Evolutionary conservation across 2,113 vertebrate genomes (phyloP).

Genomic region (Clarias macrocephalus): DNA sequence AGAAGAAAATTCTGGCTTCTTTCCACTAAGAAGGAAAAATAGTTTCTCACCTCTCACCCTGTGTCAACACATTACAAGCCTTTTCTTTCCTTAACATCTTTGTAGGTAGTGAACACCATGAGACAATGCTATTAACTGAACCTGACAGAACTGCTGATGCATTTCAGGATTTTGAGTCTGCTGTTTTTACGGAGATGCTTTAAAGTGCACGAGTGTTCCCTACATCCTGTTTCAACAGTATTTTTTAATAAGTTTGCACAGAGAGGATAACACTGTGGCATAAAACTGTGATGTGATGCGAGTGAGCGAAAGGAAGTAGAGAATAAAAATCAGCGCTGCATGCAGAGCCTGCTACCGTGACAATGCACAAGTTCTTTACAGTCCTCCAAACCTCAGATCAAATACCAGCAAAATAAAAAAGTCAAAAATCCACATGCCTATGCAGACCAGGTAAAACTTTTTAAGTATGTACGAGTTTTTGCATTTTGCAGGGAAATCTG

Average conservation of each 20-base stretch:
- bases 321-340: constrained; percentile 2
- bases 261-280: neutral
- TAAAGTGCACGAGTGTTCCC: neutral
- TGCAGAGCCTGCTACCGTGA: constrained; percentile 36
- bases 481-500: neutral
- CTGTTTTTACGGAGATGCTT: neutral
- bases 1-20: neutral
- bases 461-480: neutral
- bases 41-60: neutral
- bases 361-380: constrained; percentile 37
- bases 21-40: neutral
- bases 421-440: constrained; percentile 26
- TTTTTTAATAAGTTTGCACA: neutral
- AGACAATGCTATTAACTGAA: neutral
- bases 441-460: neutral
- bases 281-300: neutral
- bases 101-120: neutral
- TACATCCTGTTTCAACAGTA: neutral
- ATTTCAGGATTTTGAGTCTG: neutral
- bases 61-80: neutral
- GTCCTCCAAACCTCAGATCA: constrained; percentile 43
- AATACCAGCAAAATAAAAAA: constrained; percentile 32
- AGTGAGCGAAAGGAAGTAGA: neutral
- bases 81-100: neutral
- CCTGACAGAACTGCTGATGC: neutral